Conservation (phyloP, 2,888 invertebrate genomes). For the Ochropleura leucogaster region DNA sequence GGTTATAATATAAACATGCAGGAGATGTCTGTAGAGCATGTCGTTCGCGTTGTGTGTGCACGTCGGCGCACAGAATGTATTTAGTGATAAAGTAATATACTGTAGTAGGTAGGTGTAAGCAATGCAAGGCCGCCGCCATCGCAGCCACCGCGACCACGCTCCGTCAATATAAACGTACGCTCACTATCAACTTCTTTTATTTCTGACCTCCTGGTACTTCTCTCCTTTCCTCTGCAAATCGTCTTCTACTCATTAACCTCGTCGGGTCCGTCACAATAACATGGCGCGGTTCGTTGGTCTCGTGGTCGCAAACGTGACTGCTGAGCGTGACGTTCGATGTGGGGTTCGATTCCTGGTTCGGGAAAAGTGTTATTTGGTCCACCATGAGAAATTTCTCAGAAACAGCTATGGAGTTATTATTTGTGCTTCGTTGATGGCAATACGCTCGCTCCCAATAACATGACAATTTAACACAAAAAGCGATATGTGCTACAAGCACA, state of each 20-base stretch:
- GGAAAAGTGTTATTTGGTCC: too few species aligned
- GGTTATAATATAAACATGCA: not conserved
- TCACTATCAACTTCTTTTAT: slow-evolving; percentile 36
- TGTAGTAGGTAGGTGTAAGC: slow-evolving; percentile 23
- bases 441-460: not conserved
- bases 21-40: not conserved
- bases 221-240: not conserved
- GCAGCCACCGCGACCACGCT: slow-evolving; percentile 16
- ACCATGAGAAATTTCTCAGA: not conserved
- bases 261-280: not conserved
- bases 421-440: not conserved
- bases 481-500: too few species aligned
- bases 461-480: too few species aligned
- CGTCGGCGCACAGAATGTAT: slow-evolving; percentile 3
- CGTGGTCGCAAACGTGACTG: not conserved
- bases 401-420: too few species aligned
- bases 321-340: not conserved
- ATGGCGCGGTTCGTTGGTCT: not conserved
- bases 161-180: slow-evolving; percentile 50
- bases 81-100: slow-evolving; percentile 10
- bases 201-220: slow-evolving; percentile 12
- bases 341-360: not conserved
- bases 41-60: slow-evolving; percentile 5
- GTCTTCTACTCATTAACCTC: not conserved
- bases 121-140: not conserved